These are phyloP conservation scores for Podilymbus podiceps DNA, from an alignment of 2,113 vertebrate species.

Conservation along the genomic window DNA sequence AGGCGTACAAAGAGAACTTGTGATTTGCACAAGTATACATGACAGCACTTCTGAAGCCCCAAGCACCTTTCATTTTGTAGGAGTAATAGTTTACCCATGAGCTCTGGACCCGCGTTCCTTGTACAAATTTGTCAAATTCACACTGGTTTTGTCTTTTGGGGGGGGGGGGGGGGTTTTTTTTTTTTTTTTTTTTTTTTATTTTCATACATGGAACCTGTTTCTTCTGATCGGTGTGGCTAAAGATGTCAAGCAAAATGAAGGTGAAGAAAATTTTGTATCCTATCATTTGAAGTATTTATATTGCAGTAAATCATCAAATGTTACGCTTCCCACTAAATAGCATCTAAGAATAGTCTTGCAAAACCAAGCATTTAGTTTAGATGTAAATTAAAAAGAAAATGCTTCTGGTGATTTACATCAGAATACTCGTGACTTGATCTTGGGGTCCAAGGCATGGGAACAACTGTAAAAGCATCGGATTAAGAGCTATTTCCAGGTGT, in stretches of 20 bases:
- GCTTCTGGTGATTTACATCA: background rate
- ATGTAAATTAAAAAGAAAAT: background rate
- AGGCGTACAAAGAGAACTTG: background rate
- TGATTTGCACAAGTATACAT: background rate
- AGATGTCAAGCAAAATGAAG: background rate
- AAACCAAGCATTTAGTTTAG: background rate
- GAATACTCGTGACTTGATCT: background rate
- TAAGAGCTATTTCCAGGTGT: background rate
- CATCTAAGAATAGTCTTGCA: conserved; percentile 2
- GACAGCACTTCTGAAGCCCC: background rate
- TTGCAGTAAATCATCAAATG: conserved; percentile 42
- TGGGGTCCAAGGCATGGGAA: background rate
- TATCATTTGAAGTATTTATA: conserved; percentile 25
- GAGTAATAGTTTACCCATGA: background rate
- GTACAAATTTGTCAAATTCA: background rate
- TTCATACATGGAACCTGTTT: conserved; percentile 30
- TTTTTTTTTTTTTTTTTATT: background rate
- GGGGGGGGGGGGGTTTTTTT: too few species aligned
- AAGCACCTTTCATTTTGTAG: background rate
- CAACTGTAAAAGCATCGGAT: background rate
- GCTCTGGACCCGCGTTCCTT: background rate
- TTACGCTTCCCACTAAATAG: conserved; percentile 27
- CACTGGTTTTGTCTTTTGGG: background rate
- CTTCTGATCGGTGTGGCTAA: background rate
- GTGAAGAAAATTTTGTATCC: background rate